These are phyloP conservation scores for Pachymerium ferrugineum DNA, from an alignment of 2,888 invertebrate species.

Conservation along the genomic window DNA sequence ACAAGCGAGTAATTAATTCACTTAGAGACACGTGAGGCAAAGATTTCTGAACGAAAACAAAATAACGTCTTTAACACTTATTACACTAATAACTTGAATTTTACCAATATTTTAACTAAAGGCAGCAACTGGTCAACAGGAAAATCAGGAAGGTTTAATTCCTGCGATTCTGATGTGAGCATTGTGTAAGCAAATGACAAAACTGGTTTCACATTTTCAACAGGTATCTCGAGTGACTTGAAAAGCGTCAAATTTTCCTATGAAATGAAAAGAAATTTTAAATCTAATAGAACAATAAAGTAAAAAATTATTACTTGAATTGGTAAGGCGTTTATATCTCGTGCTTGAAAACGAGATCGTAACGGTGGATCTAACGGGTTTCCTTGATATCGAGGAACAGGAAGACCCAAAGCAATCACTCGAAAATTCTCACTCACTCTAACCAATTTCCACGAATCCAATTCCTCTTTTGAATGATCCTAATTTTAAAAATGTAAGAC, in stretches of 20 bases:
- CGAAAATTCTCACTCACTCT: constrained; percentile 88
- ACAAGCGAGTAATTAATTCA: constrained; percentile 67
- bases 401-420: constrained; percentile 85
- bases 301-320: constrained; percentile 49
- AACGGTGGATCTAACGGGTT: constrained; percentile 94
- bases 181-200: constrained; percentile 74
- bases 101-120: constrained; percentile 55
- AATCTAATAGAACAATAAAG: neutral
- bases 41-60: constrained; percentile 57
- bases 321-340: constrained; percentile 60
- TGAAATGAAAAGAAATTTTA: constrained; percentile 14
- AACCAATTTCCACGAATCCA: constrained; percentile 80
- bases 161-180: constrained; percentile 64
- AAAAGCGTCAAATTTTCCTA: constrained; percentile 58
- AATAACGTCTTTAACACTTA: constrained; percentile 35
- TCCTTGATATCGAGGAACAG: constrained; percentile 73
- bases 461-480: constrained; percentile 71
- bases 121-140: constrained; percentile 72
- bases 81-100: constrained; percentile 31
- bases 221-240: constrained; percentile 47
- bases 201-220: constrained; percentile 58
- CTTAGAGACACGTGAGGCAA: constrained; percentile 62
- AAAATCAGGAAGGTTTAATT: constrained; percentile 78
- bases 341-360: constrained; percentile 88
- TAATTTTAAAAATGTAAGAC: constrained; percentile 44